phyloP scores from a whole-genome alignment of 2,113 vertebrate species.

The Orycteropus afer region DNA sequence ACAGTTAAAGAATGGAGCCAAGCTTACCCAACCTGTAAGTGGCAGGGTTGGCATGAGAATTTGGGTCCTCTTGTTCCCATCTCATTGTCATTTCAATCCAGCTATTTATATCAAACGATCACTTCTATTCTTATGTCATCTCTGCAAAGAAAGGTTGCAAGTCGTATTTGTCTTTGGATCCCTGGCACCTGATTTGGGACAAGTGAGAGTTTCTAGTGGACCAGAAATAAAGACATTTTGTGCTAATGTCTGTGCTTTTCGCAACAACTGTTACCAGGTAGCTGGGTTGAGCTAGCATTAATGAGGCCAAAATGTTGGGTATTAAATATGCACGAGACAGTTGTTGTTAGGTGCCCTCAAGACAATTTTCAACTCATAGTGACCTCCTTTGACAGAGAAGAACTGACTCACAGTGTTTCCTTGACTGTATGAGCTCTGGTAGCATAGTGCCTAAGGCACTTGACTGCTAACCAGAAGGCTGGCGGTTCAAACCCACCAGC shows the following conservation, averaged over 20 bases:
- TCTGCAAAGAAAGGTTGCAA: not conserved
- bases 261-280: not conserved
- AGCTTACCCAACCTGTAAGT: not conserved
- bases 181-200: not conserved
- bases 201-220: not conserved
- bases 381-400: not conserved
- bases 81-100: not conserved
- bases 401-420: not conserved
- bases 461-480: no score
- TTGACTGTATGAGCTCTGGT: no score
- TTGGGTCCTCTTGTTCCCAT: not conserved
- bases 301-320: not conserved
- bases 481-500: no score
- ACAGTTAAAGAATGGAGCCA: conserved; percentile 27
- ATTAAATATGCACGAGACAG: not conserved
- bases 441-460: no score
- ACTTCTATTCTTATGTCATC: conserved; percentile 13
- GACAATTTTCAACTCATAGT: not conserved
- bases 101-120: conserved; percentile 41
- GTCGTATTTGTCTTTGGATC: conserved; percentile 42
- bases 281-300: not conserved
- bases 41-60: not conserved
- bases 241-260: not conserved
- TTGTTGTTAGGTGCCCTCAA: not conserved
- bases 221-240: conserved; percentile 50